phyloP scores from a whole-genome alignment of 1,140 invertebrate species.

The Triops longicaudatus region DNA sequence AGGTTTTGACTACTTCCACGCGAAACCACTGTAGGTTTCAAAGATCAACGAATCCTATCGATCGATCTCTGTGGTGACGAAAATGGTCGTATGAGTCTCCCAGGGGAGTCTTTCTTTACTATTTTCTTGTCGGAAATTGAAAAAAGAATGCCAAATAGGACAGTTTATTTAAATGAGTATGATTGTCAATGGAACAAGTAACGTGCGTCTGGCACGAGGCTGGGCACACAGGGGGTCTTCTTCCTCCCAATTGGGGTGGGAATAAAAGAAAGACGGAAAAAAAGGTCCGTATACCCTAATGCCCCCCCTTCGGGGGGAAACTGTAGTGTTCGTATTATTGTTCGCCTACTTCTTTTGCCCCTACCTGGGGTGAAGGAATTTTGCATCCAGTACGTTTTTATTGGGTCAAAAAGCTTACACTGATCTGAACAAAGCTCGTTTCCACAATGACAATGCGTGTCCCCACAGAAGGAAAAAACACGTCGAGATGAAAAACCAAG shows the following conservation, averaged over 20 bases:
- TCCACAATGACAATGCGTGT: neutral
- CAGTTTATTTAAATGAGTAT: constrained; percentile 11
- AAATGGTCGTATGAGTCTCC: neutral
- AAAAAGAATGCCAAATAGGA: neutral
- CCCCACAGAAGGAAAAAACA: neutral
- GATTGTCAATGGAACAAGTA: neutral
- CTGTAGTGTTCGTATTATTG: neutral
- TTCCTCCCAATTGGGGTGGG: neutral
- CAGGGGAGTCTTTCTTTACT: neutral
- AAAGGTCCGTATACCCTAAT: neutral
- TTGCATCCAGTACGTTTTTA: neutral
- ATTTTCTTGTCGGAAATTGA: too few species aligned
- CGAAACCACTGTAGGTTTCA: too few species aligned
- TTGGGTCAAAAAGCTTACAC: neutral
- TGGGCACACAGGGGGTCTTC: neutral
- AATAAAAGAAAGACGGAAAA: neutral
- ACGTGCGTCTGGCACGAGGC: constrained; percentile 9
- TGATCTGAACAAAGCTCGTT: neutral
- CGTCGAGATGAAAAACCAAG: neutral
- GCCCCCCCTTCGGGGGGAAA: too few species aligned
- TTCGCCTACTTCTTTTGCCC: neutral
- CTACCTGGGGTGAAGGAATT: neutral
- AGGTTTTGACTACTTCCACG: too few species aligned
- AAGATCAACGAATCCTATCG: too few species aligned
- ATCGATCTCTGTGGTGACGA: neutral